Evolutionary conservation across 2,113 vertebrate species (phyloP), one percentile per base, ranked within the genome.

Genomic region (Pycnonotus jocosus): DNA sequence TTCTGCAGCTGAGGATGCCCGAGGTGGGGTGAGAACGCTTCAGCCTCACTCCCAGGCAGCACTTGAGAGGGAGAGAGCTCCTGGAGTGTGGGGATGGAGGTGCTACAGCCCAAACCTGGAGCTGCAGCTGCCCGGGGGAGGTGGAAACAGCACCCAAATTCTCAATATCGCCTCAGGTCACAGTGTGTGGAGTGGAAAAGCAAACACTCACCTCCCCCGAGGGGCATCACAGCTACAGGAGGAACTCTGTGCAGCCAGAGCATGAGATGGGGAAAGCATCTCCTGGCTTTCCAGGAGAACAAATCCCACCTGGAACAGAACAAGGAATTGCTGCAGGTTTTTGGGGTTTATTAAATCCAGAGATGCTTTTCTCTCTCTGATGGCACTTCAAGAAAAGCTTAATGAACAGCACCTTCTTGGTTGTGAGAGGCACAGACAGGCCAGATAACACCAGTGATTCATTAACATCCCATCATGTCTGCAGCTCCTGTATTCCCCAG

Each of bases 401-500:
- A 72, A 66, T 30, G 50, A 95, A 44, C 19, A 77, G 53, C 64
- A 28, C 25, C 47, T 73, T 11, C 64, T 35, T 14, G 68, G 8
- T 27, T 84, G 35, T 31, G 81, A 82, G 90, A 82, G 69, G 86
- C 42, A 50, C 68, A 72, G 94, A 7, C 85, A 65, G 89, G 77
- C 27, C 89, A 65, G 87, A 69, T 6, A 78, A 42, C 95, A 89
- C 28, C 54, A n/a, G 77, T 50, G 48, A 72, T 81, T 89, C 95
- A 94, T 83, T 50, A 95, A 45, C 93, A 95, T 65, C 87, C 87
- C 85, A 38, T 58, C 95, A 35, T 1, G 31, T 54, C 38, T 14
- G 57, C 24, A 66, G 78, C 74, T 81, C 54, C 92, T 2, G 1
- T 37, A 38, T 11, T 94, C 94, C 96, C 94, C 88, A 48, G 93